These are phyloP conservation scores for Melanotaenia nigrans DNA, from an alignment of 2,797 vertebrate genomes.

Conservation along the genomic window DNA sequence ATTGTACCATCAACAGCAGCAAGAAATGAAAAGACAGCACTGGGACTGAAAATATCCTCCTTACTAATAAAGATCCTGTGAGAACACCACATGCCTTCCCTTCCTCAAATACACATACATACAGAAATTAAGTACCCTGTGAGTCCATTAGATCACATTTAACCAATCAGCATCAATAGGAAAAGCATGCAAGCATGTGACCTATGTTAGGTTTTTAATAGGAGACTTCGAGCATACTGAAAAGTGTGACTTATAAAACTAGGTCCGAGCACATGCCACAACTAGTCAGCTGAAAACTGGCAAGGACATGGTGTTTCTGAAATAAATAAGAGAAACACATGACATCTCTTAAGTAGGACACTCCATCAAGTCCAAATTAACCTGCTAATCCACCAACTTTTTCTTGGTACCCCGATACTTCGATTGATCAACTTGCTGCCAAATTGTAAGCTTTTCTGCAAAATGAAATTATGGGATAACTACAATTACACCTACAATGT, in stretches of 20 bases:
- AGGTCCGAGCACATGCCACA: constrained; percentile 52
- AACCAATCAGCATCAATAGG: constrained; percentile 59
- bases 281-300: constrained; percentile 34
- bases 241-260: constrained; percentile 50
- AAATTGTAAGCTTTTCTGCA: neutral
- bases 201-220: constrained; percentile 9
- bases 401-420: constrained; percentile 4
- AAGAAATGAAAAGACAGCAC: neutral
- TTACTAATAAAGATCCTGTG: constrained; percentile 11
- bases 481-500: neutral
- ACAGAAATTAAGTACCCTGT: constrained; percentile 20
- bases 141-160: constrained; percentile 27
- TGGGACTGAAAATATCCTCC: neutral
- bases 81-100: constrained; percentile 19
- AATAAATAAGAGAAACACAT: constrained; percentile 33
- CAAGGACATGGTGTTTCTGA: constrained; percentile 38
- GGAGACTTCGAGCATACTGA: constrained; percentile 38
- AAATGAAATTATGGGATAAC: neutral
- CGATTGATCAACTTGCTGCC: neutral
- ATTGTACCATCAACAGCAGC: constrained; percentile 1
- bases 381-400: constrained; percentile 26
- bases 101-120: neutral
- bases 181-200: constrained; percentile 65
- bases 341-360: constrained; percentile 49
- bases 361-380: constrained; percentile 41